Conservation (phyloP, 2,113 vertebrate species). For the Gadus chalcogrammus region DNA sequence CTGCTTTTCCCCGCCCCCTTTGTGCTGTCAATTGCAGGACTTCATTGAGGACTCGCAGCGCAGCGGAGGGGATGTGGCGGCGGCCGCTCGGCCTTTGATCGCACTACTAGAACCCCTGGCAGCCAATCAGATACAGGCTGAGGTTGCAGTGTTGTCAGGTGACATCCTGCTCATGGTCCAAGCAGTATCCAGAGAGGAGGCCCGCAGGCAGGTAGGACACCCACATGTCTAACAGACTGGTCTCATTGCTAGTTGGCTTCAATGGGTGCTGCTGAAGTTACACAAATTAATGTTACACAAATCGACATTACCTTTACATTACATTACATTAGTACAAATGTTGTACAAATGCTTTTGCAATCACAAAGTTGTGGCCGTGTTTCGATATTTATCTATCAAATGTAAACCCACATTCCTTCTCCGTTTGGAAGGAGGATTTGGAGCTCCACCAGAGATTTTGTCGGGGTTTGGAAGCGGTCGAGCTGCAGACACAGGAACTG, state of each 20-base stretch:
- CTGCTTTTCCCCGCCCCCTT: neutral
- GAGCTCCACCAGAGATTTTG: slow-evolving; percentile 72
- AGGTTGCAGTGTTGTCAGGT: slow-evolving; percentile 68
- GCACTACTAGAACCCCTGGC: slow-evolving; percentile 52
- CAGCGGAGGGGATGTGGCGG: slow-evolving; percentile 55
- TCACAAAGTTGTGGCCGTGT: too few relatives aligned
- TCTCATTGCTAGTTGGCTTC: too few relatives aligned
- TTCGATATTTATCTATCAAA: too few relatives aligned
- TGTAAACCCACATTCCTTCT: neutral
- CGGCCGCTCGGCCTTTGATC: slow-evolving; percentile 69
- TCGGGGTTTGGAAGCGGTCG: slow-evolving; percentile 65
- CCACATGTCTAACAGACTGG: too few relatives aligned
- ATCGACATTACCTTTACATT: too few relatives aligned
- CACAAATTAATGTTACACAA: too few relatives aligned
- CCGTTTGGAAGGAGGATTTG: slow-evolving; percentile 56
- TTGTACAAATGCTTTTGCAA: too few relatives aligned
- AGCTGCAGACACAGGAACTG: slow-evolving; percentile 59
- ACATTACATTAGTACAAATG: too few relatives aligned
- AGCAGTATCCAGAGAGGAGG: slow-evolving; percentile 65
- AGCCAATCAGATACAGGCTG: slow-evolving; percentile 59
- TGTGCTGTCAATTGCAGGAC: slow-evolving; percentile 70
- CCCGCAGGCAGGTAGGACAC: slow-evolving; percentile 75
- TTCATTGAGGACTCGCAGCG: slow-evolving; percentile 63
- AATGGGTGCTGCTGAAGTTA: too few relatives aligned
- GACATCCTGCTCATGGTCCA: slow-evolving; percentile 73